Evolutionary conservation across 2,113 vertebrate species (phyloP), one percentile per base, ranked within the genome.

Genomic region (Chlamydotis undulata): DNA sequence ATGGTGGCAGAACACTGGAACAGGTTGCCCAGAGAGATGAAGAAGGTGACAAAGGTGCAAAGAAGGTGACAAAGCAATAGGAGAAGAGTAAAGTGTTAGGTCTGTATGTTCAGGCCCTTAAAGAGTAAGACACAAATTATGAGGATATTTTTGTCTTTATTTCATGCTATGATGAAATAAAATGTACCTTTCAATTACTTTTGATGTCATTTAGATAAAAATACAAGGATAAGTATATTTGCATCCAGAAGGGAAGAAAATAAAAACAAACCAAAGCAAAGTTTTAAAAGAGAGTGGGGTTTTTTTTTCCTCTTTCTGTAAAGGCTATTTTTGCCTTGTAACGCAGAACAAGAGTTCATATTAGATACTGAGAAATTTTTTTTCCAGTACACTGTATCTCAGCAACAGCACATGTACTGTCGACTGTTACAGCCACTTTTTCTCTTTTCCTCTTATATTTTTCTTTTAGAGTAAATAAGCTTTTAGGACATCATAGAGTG

Each of bases 381-480:
- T 89, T 91, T 90, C 41, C 35, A 93, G 81, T 55, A 79, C 26
- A 61, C 35, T 0, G 21, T 93, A 85, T 77, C 90, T 92, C 90
- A 91, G 86, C 92, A 97, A 96, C 86, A 93, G 80, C 88, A 77
- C 74, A 65, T 63, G 41, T 69, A 79, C 19, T 37, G 3, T 23
- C 23, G 29, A 49, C 52, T 71, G 39, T n/a, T 93, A 75, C 15
- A 87, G 59, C 14, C 18, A 2, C 57, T 91, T 80, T 91, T 28
- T 83, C 28, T 78, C 59, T 79, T 81, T 31, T 87, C 10, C 57
- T 10, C 10, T 96, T 79, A 21, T 16, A 37, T 76, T 89, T 92
- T 92, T 85, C 56, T 87, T 23, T 85, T 50, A 67, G 31, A 79
- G 50, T 93, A 95, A 94, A 91, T 89, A 95, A 76, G 50, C 29